Evolutionary conservation across 2,888 invertebrate genomes (phyloP), one percentile per base, ranked within the genome.

Genomic region (Trichogramma evanescens): DNA sequence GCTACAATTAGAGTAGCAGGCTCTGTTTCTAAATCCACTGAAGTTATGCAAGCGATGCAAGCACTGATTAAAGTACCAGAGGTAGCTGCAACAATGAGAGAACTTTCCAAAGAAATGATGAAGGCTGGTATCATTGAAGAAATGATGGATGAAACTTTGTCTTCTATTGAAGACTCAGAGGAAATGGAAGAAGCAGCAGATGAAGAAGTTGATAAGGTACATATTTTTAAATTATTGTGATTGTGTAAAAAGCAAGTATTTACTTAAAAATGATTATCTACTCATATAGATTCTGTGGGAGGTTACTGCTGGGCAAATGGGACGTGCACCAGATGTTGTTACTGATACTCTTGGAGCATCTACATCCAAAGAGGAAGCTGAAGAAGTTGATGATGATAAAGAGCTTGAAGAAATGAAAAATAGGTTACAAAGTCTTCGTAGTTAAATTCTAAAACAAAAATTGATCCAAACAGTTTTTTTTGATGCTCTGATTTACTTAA

Each of bases 71-170:
- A 91, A 67, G 84, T 97, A 10, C 95, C 96, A 0, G 98, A 99
- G 79, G 87, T 99, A 4, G 92, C 95, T 0, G 89, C 88, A 48
- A 95, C 95, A 0, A 99, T 99, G 98, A 89, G 94, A 71, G 97
- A 97, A 68, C 83, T 99, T 82, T 96, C 97, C 2, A 95, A 93
- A 74, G 99, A 99, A 82, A 99, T 99, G 98, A 98, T 95, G 93
- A 91, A 88, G 78, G 95, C 96, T 0, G 98, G 98, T 13, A 97
- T 99, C 63, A 94, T 99, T 57, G 98, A 99, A 77, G 99, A 99
- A 80, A 96, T 99, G 97, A 81, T 99, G 49, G 97, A 98, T 67
- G 99, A 99, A 74, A 95, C 96, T 42, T 89, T 99, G 88, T 95
- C 96, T 64, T 83, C 86, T 4, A 86, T 96, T 65, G 95, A 95